Base-by-base conservation (phyloP, 2,888 invertebrate species). In the Cheilosia vernalis region DNA sequence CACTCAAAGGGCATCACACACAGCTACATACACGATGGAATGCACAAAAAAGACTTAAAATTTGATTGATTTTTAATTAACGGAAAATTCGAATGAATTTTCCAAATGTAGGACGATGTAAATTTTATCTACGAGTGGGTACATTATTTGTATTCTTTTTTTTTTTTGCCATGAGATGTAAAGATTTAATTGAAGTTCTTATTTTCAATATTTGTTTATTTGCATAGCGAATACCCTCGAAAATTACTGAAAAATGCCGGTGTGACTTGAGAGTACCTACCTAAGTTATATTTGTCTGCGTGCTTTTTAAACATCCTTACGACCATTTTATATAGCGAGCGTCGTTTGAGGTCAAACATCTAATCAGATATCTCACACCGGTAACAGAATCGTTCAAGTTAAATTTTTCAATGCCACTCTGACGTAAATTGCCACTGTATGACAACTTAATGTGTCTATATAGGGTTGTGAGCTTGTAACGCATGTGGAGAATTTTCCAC, bases 21-120 rank as follows among this genome's bases (percentile, higher is more conserved):
- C 63, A 76, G 42, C 44, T 74, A 63, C 74, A 19, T 49, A 49
- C 21, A 27, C 47, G 64, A 74, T 74, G 84, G 74, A 80, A 84
- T 79, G 69, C 53, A 70, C 49, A 58, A 64, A 70, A 79, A 40
- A 37, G 85, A 84, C 88, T 87, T 87, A 87, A 88, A 89, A 88
- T 88, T 89, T 90, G 90, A 89, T 90, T 90, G 89, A 90, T 89
- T 90, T 90, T 91, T 90, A 91, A 91, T 91, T 90, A 90, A 89
- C 88, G 88, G 70, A 88, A 88, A 89, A 88, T 89, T 88, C 79
- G 44, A 72, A 77, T 66, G 64, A 77, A 77, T 66, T 72, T 66
- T 77, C 33, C 56, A 47, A 37, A 73, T 61, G 44, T 64, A 40
- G 40, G 21, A 33, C 44, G 56, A 44, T 58, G 44, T 53, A 64